Evolutionary conservation across 2,113 vertebrate genomes (phyloP).

Genomic region (Gnathonemus echidnorhynchus): DNA sequence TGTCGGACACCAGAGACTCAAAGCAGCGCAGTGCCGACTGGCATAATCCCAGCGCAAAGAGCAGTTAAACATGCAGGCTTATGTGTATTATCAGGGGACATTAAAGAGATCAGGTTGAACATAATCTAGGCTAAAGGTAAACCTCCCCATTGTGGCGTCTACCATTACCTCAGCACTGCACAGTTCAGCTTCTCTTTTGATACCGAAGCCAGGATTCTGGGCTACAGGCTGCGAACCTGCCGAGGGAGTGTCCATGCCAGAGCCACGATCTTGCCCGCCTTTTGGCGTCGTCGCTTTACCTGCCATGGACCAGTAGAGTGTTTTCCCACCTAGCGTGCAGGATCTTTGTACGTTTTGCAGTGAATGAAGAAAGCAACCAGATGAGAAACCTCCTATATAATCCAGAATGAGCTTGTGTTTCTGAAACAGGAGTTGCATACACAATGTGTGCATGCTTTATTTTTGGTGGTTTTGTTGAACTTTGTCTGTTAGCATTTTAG

Average conservation of each 20-base stretch:
- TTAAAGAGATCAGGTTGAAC: slow-evolving; percentile 52
- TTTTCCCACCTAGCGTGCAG: background rate
- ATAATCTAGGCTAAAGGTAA: slow-evolving; percentile 51
- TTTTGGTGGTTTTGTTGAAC: background rate
- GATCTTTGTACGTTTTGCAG: background rate
- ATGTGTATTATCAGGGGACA: slow-evolving; percentile 50
- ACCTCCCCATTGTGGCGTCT: slow-evolving; percentile 28
- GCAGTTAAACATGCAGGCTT: slow-evolving; percentile 44
- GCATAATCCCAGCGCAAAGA: slow-evolving; percentile 24
- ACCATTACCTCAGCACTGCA: background rate
- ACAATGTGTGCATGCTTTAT: background rate
- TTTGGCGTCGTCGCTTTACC: background rate
- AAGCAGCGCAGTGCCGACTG: background rate
- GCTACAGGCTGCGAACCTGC: background rate
- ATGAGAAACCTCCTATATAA: background rate
- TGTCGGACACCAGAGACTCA: background rate
- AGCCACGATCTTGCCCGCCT: background rate
- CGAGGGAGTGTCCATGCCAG: background rate
- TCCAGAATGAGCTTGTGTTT: background rate
- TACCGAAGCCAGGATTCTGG: background rate
- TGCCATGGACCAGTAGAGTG: background rate
- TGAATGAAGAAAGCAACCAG: background rate
- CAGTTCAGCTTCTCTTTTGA: slow-evolving; percentile 19
- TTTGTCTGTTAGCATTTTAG: slow-evolving; percentile 1
- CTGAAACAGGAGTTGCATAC: background rate